Base-by-base conservation (phyloP, 2,113 vertebrate species). In the Sylvilagus bachmani region DNA sequence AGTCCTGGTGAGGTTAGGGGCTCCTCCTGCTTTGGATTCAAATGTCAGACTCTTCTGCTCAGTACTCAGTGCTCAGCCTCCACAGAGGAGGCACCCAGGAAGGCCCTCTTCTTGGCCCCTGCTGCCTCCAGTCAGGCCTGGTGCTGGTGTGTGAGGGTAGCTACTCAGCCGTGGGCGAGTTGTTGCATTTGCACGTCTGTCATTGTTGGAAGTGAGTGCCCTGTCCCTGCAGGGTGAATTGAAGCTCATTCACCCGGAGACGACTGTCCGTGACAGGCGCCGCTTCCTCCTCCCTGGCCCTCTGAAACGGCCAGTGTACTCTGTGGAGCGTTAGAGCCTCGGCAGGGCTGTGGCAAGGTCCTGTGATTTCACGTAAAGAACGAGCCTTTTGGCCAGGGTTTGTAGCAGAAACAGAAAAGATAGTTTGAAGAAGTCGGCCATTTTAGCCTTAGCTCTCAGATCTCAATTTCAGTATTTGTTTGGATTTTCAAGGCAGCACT, bases 241-340 rank as follows among this genome's bases (percentile, higher is more conserved):
- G 74, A 88, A 96, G 94, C 88, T 96, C 91, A 14, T 97, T 96
- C 80, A 89, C 96, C 86, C 71, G 36, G 66, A 93, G 94, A 97
- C 92, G 36, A 1, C n/a, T 91, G 69, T 94, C 93, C 90, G 94
- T 95, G 96, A 80, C 93, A 93, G 86, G 92, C 44, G 5, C 61
- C n/a, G 24, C 94, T 91, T 82, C 44, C 92, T 89, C 44, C 88
- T 86, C 33, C 44, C 78, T 64, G 94, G 90, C 86, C 90, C 91
- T 84, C 84, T 85, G 84, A 93, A 84, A 27, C 31, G 82, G 51
- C 58, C 80, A 58, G 29, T 85, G 53, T 84, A 8, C 33, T 95
- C 73, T 53, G 13, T 3, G 38, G 55, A 93, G 21, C 79, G 79
- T 77, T 31, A 61, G 51, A 83, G 82, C 49, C 78, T 77, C 55